These are phyloP conservation scores for Ametastegia equiseti DNA, from an alignment of 2,888 invertebrate species.

Conservation along the genomic window DNA sequence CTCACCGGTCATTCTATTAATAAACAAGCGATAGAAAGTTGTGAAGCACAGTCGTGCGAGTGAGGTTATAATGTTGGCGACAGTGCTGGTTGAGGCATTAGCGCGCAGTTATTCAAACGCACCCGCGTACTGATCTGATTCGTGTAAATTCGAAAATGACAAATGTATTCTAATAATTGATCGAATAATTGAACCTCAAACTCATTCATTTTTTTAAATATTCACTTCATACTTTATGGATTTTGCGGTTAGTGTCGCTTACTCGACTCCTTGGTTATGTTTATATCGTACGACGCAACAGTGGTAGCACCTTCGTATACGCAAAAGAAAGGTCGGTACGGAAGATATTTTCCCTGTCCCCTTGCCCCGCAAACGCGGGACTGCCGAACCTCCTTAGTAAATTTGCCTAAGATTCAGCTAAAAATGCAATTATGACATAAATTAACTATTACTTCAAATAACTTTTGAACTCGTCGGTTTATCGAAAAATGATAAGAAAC, in stretches of 20 bases:
- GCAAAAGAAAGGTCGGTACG: background rate
- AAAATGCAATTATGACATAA: too few relatives aligned
- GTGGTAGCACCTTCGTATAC: conserved; percentile 1
- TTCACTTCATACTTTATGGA: too few relatives aligned
- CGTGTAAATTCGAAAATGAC: too few relatives aligned
- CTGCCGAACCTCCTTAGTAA: background rate
- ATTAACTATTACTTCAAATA: too few relatives aligned
- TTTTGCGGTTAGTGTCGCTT: background rate
- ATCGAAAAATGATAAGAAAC: too few relatives aligned
- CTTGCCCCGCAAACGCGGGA: background rate
- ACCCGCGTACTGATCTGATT: too few relatives aligned
- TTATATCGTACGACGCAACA: background rate
- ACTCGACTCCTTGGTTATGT: background rate
- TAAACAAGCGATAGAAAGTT: background rate
- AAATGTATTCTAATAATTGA: too few relatives aligned
- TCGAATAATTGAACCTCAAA: too few relatives aligned
- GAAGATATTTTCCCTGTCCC: conserved; percentile 18
- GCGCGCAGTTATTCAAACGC: background rate
- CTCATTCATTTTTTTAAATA: too few relatives aligned
- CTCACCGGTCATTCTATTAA: background rate
- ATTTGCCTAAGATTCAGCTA: too few relatives aligned
- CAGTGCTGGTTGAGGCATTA: background rate
- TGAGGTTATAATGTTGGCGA: background rate
- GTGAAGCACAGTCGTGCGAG: background rate
- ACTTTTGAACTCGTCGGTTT: too few relatives aligned